Evolutionary conservation across 2,888 invertebrate genomes (phyloP), one percentile per base, ranked within the genome.

Genomic region (Lottia gigantea): DNA sequence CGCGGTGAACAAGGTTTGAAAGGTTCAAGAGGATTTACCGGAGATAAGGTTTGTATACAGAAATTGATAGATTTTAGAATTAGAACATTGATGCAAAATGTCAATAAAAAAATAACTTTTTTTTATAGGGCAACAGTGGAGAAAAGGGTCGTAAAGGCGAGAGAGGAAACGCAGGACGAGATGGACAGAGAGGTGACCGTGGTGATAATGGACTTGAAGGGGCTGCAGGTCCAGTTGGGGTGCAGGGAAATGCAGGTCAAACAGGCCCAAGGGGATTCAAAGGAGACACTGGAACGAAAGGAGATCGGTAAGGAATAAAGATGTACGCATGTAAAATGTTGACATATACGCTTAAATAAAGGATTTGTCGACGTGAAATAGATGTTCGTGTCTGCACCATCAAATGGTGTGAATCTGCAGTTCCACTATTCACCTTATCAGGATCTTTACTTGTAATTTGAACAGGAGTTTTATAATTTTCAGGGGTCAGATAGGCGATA

Each of bases 401-500:
- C 31, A 31, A 31, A 4, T 4, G 6, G 31, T 31, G 2, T 6
- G 31, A 6, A 6, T 2, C 6, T 6, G 31, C 2, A 31, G 6
- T 31, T 31, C 3, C 31, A 31, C 31, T 4, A 31, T 31, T 31
- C 6, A 6, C 31, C 2, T 31, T 31, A 4, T 31, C 31, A 2
- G 6, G 6, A 4, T 31, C 31, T 31, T 2, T 31, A 31, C 31
- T 4, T 31, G 31, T 31, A 31, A 4, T 31, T 31, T 31, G 2
- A 31, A 31, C 31, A 4, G 31, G 31, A 31, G 31, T 31, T 31
- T 31, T 11, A 40, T 40, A 4, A 8, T 40, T 40, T 55, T 19
- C 23, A 62, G 40, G 16, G 62, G 62, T 23, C 62, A 68, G n/a
- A 46, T 25, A 11, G 68, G 68, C 6, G 25, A 14, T 16, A 62